Evolutionary conservation across 2,888 invertebrate genomes (phyloP).

Genomic region (Andrena marginata): DNA sequence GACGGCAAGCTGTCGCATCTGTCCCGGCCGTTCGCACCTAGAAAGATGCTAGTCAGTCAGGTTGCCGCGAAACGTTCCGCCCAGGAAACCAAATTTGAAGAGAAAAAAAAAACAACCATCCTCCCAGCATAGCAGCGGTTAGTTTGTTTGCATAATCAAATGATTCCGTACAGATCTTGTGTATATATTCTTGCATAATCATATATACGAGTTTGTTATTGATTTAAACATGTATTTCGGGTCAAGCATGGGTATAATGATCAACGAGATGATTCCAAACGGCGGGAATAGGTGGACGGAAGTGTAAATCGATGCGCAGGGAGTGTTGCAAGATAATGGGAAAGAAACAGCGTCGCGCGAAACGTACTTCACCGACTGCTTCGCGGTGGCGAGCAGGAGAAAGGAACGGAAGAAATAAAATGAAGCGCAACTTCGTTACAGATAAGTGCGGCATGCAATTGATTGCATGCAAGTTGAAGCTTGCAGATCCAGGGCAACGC

Average conservation of each 20-base stretch:
- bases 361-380: constrained; percentile 20
- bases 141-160: constrained; percentile 66
- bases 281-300: constrained; percentile 8
- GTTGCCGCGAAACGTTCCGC: not conserved
- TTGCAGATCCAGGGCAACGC: constrained; percentile 45
- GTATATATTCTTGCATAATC: constrained; percentile 48
- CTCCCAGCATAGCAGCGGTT: constrained; percentile 74
- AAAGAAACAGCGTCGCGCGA: constrained; percentile 14
- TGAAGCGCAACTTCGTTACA: constrained; percentile 49
- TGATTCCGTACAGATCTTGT: constrained; percentile 48
- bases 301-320: constrained; percentile 15
- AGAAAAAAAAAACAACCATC: constrained; percentile 71
- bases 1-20: constrained; percentile 94
- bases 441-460: constrained; percentile 59
- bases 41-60: constrained; percentile 55
- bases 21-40: constrained; percentile 87
- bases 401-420: constrained; percentile 15
- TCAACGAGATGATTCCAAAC: constrained; percentile 39
- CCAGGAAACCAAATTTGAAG: constrained; percentile 52
- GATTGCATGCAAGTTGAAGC: constrained; percentile 64
- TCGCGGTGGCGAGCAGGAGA: constrained; percentile 4
- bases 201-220: constrained; percentile 28
- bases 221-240: constrained; percentile 26
- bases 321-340: constrained; percentile 25
- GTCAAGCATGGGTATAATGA: constrained; percentile 63